Evolutionary conservation across 2,888 invertebrate species (phyloP).

Genomic region (Heliconius cydno): DNA sequence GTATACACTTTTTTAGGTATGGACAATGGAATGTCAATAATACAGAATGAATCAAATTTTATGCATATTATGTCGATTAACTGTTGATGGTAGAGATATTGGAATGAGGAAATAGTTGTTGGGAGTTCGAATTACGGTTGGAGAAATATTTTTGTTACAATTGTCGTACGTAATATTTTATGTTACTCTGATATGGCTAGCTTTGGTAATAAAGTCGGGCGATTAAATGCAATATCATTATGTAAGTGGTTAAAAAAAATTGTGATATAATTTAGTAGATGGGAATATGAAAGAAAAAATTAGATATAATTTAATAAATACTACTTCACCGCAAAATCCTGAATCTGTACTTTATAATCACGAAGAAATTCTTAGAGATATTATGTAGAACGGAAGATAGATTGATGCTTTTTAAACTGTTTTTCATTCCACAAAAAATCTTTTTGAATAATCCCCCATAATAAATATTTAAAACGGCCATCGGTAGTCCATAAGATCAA

Average conservation of each 20-base stretch:
- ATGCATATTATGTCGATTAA: background rate
- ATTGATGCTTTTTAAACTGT: background rate
- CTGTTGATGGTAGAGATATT: background rate
- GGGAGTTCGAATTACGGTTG: background rate
- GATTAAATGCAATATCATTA: too few relatives aligned
- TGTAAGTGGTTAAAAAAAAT: too few relatives aligned
- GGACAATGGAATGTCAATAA: background rate
- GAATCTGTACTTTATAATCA: background rate
- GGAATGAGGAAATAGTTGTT: background rate
- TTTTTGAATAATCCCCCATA: constrained; percentile 2
- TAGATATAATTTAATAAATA: too few relatives aligned
- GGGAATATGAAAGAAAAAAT: too few relatives aligned
- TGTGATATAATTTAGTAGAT: too few relatives aligned
- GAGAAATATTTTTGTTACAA: background rate
- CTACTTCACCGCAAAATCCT: background rate
- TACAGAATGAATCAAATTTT: background rate
- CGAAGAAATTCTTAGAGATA: background rate
- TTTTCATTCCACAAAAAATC: background rate
- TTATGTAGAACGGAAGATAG: background rate
- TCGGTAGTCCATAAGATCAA: constrained; percentile 58
- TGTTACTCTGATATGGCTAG: too few relatives aligned
- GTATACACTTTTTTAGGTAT: background rate
- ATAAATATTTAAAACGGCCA: constrained; percentile 31
- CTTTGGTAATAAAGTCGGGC: too few relatives aligned
- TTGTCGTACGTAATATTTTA: too few relatives aligned